Percentiles rank a stretch among this genome's conserved stretches.
Evolutionary conservation across 2,888 invertebrate species (phyloP).

Genomic region (Drosophila falleni): DNA sequence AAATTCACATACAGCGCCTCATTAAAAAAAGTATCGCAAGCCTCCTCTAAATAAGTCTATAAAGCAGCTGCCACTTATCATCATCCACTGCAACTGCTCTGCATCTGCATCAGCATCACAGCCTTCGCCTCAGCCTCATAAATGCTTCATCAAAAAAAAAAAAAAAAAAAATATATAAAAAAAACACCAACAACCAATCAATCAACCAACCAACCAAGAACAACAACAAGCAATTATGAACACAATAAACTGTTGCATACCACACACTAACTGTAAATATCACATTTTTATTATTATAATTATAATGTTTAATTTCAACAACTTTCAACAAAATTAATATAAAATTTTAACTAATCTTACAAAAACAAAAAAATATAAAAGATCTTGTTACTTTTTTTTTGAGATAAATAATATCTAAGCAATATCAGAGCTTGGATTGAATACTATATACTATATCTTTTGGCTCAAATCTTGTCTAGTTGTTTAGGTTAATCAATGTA

Average conservation of each 20-base stretch:
- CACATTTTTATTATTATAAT: slow-evolving; percentile 57
- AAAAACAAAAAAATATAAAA: slow-evolving; percentile 15
- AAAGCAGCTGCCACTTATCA: slow-evolving; percentile 43
- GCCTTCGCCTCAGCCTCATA: slow-evolving; percentile 33
- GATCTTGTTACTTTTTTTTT: slow-evolving; percentile 54
- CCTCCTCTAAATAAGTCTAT: slow-evolving; percentile 15
- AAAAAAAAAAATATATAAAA: slow-evolving; percentile 21
- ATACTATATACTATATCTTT: slow-evolving; percentile 13
- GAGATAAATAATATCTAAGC: slow-evolving; percentile 11
- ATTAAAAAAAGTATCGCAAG: slow-evolving; percentile 58
- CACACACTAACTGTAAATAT: slow-evolving; percentile 84
- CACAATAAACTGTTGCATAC: slow-evolving; percentile 60
- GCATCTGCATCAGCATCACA: slow-evolving; percentile 51
- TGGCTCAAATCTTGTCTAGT: slow-evolving; percentile 30
- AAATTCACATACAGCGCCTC: slow-evolving; percentile 63
- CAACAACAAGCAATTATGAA: slow-evolving; percentile 55
- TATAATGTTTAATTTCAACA: slow-evolving; percentile 32
- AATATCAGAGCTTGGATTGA: slow-evolving; percentile 12
- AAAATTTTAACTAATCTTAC: slow-evolving; percentile 35
- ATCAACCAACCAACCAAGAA: slow-evolving; percentile 37
- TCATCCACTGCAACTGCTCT: slow-evolving; percentile 43
- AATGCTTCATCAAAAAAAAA: slow-evolving; percentile 49
- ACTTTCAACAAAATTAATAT: slow-evolving; percentile 46
- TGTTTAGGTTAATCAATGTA: slow-evolving; percentile 32
- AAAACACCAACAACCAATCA: slow-evolving; percentile 31